Evolutionary conservation across 2,113 vertebrate genomes (phyloP), one percentile per base, ranked within the genome.

Genomic region (Calypte anna): DNA sequence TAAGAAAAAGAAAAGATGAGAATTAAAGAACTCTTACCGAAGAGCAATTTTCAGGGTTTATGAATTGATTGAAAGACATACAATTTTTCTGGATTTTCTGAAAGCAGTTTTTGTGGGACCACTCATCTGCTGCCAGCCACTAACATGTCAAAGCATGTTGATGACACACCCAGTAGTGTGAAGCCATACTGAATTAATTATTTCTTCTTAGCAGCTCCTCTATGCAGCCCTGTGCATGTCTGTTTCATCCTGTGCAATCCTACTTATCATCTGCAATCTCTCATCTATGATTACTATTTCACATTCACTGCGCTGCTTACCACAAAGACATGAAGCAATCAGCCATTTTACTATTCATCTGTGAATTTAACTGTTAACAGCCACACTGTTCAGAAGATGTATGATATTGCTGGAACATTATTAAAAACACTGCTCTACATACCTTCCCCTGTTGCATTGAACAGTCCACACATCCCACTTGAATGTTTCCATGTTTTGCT

Each of bases 401-500:
- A 12, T 12, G 22, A 62, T 7, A 90, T 9, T 33, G 31, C 30
- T 19, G 67, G 24, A 89, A 50, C 8, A 58, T 24, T 40, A 36
- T 28, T 43, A 94, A 24, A 66, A 77, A 67, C 0, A 24, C 7
- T 64, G 30, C 31, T 70, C 46, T 59, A 97, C 98, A 69, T 98
- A 99, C 99, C 98, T 99, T 99, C 70, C 99, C 99, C 89, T 98
- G 99, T 75, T 98, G 99, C 96, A 98, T 95, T 59, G 99, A 99
- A 96, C 99, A 99, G 96, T 99, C 98, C 77, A 99, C 98, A 97
- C 99, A 99, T 80, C 99, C 99, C 82, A 99, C 99, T 97, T 99
- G 99, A 96, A 99, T 98, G 96, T 99, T 99, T 85, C 99, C 99
- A 98, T 99, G 99, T 93, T 99, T 99, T 93, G 99, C 98, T 95